These are phyloP conservation scores for Ametastegia equiseti DNA, from an alignment of 2,888 invertebrate species.

Conservation along the genomic window DNA sequence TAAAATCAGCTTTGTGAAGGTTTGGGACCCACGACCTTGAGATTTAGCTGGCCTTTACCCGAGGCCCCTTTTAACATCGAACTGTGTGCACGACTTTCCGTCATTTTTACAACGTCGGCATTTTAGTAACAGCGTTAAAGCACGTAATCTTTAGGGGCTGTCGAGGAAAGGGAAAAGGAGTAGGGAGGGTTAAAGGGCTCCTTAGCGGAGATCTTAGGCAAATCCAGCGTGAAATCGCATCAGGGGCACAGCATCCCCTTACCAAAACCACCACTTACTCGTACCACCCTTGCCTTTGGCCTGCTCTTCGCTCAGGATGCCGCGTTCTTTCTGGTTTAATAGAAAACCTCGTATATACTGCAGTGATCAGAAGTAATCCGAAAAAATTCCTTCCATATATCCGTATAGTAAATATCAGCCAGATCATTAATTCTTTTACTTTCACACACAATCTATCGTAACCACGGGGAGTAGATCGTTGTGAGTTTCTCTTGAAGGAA, in stretches of 20 bases:
- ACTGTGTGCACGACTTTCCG: conserved; percentile 45
- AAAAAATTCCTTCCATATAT: background rate
- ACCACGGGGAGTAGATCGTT: too few species aligned
- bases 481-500: too few species aligned
- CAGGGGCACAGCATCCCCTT: conserved; percentile 76
- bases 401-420: too few species aligned
- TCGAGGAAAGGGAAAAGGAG: conserved; percentile 59
- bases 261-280: conserved; percentile 75
- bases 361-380: background rate
- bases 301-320: background rate
- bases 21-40: conserved; percentile 36
- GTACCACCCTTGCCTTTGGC: conserved; percentile 59
- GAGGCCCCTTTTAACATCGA: conserved; percentile 30
- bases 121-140: conserved; percentile 62
- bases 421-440: too few species aligned
- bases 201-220: conserved; percentile 80
- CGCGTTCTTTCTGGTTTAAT: conserved; percentile 6
- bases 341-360: conserved; percentile 16
- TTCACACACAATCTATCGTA: too few species aligned
- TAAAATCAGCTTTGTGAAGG: conserved; percentile 10
- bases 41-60: conserved; percentile 1
- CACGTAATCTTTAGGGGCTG: conserved; percentile 61
- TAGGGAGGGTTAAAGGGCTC: conserved; percentile 71
- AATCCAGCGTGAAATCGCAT: conserved; percentile 84
- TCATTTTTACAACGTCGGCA: conserved; percentile 56